phyloP scores from a whole-genome alignment of 2,113 vertebrate species.

The Lophius piscatorius region DNA sequence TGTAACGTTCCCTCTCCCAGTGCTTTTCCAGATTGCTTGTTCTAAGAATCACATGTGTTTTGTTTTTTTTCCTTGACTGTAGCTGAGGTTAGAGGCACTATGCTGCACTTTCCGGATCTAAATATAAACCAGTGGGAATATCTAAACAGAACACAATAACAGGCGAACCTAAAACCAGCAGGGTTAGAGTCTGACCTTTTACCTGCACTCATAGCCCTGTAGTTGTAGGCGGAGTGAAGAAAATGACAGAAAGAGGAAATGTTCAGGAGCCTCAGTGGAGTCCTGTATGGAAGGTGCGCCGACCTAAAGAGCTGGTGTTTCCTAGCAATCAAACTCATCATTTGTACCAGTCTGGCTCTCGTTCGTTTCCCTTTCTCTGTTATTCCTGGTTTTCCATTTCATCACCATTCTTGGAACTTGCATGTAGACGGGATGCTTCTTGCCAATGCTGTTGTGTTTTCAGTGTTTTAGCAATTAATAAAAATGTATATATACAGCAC shows the following conservation, averaged over 20 bases:
- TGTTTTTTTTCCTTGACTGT: slow-evolving; percentile 32
- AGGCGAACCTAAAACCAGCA: slow-evolving; percentile 32
- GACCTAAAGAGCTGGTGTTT: slow-evolving; percentile 19
- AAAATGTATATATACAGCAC: too few relatives aligned
- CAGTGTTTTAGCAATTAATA: too few relatives aligned
- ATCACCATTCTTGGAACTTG: slow-evolving; percentile 40
- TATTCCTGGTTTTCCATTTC: slow-evolving; percentile 1
- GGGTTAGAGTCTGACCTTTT: slow-evolving; percentile 55
- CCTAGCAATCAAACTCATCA: slow-evolving; percentile 37
- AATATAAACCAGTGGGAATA: slow-evolving; percentile 63
- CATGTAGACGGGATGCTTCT: slow-evolving; percentile 7
- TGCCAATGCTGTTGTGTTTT: slow-evolving; percentile 13
- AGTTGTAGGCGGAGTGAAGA: slow-evolving; percentile 24
- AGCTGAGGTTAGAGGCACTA: slow-evolving; percentile 14
- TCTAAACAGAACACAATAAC: slow-evolving; percentile 64
- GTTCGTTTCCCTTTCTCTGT: slow-evolving; percentile 4
- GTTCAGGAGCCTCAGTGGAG: slow-evolving; percentile 35
- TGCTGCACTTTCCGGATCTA: slow-evolving; percentile 46
- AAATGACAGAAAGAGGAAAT: slow-evolving; percentile 42
- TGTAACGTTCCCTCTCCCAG: background rate
- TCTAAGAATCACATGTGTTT: slow-evolving; percentile 10
- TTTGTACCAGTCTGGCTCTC: slow-evolving; percentile 31
- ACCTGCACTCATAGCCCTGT: slow-evolving; percentile 31
- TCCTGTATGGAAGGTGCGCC: slow-evolving; percentile 4
- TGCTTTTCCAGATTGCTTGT: slow-evolving; percentile 36